Evolutionary conservation across 2,797 vertebrate genomes (phyloP).

Genomic region (Coreius guichenoti): DNA sequence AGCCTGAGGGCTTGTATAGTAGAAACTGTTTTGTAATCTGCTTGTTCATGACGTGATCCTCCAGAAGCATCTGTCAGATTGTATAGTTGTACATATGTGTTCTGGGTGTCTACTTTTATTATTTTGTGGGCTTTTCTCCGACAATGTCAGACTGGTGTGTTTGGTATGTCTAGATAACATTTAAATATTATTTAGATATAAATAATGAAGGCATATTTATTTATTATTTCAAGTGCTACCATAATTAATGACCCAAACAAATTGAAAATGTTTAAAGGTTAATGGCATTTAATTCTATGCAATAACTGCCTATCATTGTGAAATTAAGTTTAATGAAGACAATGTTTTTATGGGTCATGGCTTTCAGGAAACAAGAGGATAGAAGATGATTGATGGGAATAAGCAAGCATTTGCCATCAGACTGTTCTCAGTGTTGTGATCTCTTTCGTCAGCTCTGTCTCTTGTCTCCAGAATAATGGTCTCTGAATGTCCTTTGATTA

Average conservation of each 20-base stretch:
- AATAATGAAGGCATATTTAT: not conserved
- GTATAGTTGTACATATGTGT: not conserved
- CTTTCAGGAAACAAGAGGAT: slow-evolving; percentile 10
- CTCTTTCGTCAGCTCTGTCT: slow-evolving; percentile 22
- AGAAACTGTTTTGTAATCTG: not conserved
- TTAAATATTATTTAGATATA: not conserved
- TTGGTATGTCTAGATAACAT: not conserved
- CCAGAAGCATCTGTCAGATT: not conserved
- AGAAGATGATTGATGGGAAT: not conserved
- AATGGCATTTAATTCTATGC: slow-evolving; percentile 6
- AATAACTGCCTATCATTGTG: not conserved
- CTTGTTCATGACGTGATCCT: not conserved
- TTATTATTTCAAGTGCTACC: not conserved
- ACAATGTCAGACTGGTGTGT: not conserved
- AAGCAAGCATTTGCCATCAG: not conserved
- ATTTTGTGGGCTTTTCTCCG: not conserved
- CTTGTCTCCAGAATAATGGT: slow-evolving; percentile 8
- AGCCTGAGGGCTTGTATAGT: not conserved
- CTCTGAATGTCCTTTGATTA: slow-evolving; percentile 21
- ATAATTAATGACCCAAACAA: not conserved
- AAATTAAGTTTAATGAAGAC: slow-evolving; percentile 2
- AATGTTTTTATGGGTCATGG: not conserved
- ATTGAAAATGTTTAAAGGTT: not conserved
- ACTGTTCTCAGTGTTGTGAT: slow-evolving; percentile 4
- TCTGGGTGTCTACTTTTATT: not conserved